A percentile compares a stretch with the other conserved stretches of the same genome.
Conservation (phyloP, 1,140 invertebrate species). For the Saxidomus purpurata region DNA sequence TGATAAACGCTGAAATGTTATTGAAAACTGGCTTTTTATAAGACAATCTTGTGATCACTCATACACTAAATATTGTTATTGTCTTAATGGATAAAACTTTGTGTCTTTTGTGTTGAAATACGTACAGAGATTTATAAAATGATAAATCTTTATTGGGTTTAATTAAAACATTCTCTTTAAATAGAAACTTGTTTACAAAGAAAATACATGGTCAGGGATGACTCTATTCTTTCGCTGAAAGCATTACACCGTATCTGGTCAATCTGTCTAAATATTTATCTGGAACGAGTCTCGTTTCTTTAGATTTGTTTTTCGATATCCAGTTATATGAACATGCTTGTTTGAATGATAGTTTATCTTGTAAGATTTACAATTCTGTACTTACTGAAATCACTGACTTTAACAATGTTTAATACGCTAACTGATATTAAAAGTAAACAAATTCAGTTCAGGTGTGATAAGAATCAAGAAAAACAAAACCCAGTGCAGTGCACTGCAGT, state of each 20-base stretch:
- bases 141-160: conserved; percentile 47
- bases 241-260: too few species aligned
- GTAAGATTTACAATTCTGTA: background rate
- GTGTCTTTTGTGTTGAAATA: background rate
- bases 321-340: too few species aligned
- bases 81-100: conserved; percentile 27
- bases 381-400: background rate
- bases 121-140: conserved; percentile 13
- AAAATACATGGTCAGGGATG: background rate
- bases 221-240: too few species aligned
- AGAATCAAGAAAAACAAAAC: background rate
- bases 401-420: background rate
- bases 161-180: background rate
- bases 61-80: conserved; percentile 20
- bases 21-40: conserved; percentile 37
- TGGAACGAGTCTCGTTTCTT: too few species aligned
- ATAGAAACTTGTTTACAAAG: background rate
- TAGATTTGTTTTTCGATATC: too few species aligned
- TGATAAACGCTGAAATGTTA: conserved; percentile 46
- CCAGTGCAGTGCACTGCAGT: too few species aligned
- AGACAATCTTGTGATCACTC: background rate
- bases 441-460: background rate
- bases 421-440: background rate
- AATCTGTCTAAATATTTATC: too few species aligned
- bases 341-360: too few species aligned